Evolutionary conservation across 2,113 vertebrate species (phyloP).

Genomic region (Gnathonemus longibarbis): DNA sequence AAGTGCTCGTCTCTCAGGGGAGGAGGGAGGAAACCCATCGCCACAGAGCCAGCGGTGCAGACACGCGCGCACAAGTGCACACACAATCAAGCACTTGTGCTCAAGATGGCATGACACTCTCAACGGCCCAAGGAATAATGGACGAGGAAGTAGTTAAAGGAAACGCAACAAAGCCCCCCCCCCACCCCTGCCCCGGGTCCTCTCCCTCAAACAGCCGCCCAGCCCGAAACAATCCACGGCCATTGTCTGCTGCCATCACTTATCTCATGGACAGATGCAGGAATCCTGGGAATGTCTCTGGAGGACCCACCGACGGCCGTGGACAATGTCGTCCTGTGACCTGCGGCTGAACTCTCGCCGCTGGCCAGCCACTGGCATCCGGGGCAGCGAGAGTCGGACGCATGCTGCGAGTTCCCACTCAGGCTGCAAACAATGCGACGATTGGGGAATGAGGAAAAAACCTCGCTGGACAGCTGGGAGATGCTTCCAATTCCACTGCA

Average conservation of each 20-base stretch:
- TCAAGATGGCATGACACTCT: background rate
- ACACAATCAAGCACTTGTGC: background rate
- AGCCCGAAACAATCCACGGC: background rate
- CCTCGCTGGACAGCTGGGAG: background rate
- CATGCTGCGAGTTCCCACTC: background rate
- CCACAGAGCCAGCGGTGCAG: background rate
- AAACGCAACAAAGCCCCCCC: background rate
- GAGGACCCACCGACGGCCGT: background rate
- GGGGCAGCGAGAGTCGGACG: background rate
- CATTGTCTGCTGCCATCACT: constrained; percentile 9
- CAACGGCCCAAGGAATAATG: background rate
- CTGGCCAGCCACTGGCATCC: background rate
- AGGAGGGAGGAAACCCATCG: background rate
- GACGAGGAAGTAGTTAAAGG: background rate
- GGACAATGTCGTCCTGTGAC: background rate
- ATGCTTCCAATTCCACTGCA: background rate
- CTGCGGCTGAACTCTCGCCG: background rate
- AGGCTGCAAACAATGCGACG: background rate
- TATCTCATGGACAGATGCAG: constrained; percentile 12
- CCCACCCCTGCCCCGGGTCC: background rate
- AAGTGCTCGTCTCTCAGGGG: background rate
- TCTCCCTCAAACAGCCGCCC: background rate
- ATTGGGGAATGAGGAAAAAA: background rate
- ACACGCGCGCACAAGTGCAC: background rate
- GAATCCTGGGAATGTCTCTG: constrained; percentile 11